A percentile compares a stretch with the other conserved stretches of the same genome.
These are phyloP conservation scores for Caracal caracal DNA, from an alignment of 2,113 vertebrate species.

Conservation along the genomic window DNA sequence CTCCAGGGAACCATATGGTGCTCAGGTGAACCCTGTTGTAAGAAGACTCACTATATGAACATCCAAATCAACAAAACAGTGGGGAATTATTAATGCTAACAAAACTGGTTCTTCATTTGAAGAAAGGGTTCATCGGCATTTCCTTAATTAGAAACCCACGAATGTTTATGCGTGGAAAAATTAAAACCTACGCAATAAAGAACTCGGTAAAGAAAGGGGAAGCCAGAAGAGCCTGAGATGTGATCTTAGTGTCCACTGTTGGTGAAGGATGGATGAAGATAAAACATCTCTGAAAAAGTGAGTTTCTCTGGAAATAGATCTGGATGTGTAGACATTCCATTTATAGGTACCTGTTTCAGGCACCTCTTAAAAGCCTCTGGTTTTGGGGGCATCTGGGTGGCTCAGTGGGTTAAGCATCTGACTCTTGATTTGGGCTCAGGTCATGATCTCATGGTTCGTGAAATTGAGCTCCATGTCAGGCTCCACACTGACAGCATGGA, in stretches of 20 bases:
- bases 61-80: not conserved
- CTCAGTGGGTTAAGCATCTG: no score
- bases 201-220: not conserved
- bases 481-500: no score
- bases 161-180: constrained; percentile 1
- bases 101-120: not conserved
- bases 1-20: not conserved
- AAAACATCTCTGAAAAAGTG: not conserved
- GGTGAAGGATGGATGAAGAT: not conserved
- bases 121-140: not conserved
- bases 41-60: not conserved
- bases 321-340: not conserved
- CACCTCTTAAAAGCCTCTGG: not conserved
- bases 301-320: not conserved
- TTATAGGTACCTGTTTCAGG: not conserved
- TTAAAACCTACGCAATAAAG: constrained; percentile 34
- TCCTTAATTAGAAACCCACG: not conserved
- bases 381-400: not conserved
- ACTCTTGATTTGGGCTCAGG: no score
- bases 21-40: not conserved
- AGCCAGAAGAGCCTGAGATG: not conserved
- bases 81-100: not conserved
- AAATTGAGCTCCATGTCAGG: no score
- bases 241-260: not conserved
- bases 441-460: no score